Conservation (phyloP, 2,888 invertebrate species). For the Zaprionus obscuricornis region DNA sequence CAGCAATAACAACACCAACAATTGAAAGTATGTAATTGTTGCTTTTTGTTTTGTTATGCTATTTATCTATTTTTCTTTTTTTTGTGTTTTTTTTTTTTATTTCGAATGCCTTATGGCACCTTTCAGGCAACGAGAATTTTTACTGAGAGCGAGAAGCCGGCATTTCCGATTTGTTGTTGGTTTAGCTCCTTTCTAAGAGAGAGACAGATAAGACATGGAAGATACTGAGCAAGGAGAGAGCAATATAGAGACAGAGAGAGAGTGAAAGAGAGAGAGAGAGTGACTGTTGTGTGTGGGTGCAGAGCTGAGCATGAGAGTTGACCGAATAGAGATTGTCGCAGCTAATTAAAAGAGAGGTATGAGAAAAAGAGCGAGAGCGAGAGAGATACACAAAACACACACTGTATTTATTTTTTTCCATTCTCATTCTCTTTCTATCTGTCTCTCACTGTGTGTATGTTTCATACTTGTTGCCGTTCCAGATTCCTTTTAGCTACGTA, state of each 20-base stretch:
- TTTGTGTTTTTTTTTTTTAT: slow-evolving; percentile 10
- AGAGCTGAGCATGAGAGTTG: no score
- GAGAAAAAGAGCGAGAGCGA: not conserved
- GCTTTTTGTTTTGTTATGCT: slow-evolving; percentile 37
- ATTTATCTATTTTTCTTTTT: slow-evolving; percentile 22
- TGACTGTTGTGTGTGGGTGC: not conserved
- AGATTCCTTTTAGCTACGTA: slow-evolving; percentile 20
- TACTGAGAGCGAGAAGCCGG: slow-evolving; percentile 45
- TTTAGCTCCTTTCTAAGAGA: slow-evolving; percentile 27
- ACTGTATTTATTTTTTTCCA: not conserved
- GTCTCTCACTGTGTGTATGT: not conserved
- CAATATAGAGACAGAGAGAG: not conserved
- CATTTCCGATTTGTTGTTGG: slow-evolving; percentile 55
- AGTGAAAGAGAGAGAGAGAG: slow-evolving; percentile 5
- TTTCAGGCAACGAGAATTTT: not conserved
- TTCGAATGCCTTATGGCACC: slow-evolving; percentile 21
- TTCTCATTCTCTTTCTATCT: not conserved
- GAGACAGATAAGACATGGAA: not conserved
- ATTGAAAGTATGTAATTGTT: slow-evolving; percentile 45
- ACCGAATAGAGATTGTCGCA: no score
- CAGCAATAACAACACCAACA: slow-evolving; percentile 1
- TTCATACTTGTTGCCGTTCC: not conserved
- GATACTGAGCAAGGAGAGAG: not conserved
- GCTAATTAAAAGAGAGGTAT: not conserved
- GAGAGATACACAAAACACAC: not conserved